phyloP scores from a whole-genome alignment of 2,888 invertebrate species.

The Drosophila anomelani region DNA sequence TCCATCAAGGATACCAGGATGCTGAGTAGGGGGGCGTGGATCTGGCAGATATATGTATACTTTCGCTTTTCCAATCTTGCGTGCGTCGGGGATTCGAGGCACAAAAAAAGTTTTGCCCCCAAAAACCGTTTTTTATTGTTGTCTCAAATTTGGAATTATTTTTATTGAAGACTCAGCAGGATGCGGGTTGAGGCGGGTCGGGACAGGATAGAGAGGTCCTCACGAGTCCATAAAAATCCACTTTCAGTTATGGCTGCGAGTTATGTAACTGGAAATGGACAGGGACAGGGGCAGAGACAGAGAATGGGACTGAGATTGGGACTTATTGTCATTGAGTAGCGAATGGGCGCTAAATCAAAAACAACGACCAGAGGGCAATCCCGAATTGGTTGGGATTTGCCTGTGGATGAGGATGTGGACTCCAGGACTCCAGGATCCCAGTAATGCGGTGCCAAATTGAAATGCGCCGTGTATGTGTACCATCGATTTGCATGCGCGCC shows the following conservation, averaged over 20 bases:
- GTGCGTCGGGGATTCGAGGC: slow-evolving; percentile 5
- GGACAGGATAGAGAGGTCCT: slow-evolving; percentile 2
- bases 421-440: not conserved
- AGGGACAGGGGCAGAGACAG: not conserved
- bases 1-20: not conserved
- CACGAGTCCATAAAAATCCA: slow-evolving; percentile 43
- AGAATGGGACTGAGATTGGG: slow-evolving; percentile 11
- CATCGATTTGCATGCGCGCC: slow-evolving; percentile 24
- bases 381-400: slow-evolving; percentile 32
- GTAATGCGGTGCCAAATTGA: slow-evolving; percentile 11
- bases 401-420: not conserved
- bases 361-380: slow-evolving; percentile 38
- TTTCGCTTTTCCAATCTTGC: slow-evolving; percentile 34
- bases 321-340: slow-evolving; percentile 43
- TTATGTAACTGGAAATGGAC: slow-evolving; percentile 30
- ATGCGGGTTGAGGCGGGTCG: not conserved
- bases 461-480: slow-evolving; percentile 7
- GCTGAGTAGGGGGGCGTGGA: not conserved
- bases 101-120: slow-evolving; percentile 17
- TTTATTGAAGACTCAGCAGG: slow-evolving; percentile 57
- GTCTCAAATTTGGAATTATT: slow-evolving; percentile 71
- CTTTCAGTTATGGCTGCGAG: slow-evolving; percentile 38
- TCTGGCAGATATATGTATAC: slow-evolving; percentile 11
- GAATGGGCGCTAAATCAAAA: slow-evolving; percentile 54
- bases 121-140: slow-evolving; percentile 64